Conservation (phyloP, 2,113 vertebrate species). For the Psittacara wagleri region DNA sequence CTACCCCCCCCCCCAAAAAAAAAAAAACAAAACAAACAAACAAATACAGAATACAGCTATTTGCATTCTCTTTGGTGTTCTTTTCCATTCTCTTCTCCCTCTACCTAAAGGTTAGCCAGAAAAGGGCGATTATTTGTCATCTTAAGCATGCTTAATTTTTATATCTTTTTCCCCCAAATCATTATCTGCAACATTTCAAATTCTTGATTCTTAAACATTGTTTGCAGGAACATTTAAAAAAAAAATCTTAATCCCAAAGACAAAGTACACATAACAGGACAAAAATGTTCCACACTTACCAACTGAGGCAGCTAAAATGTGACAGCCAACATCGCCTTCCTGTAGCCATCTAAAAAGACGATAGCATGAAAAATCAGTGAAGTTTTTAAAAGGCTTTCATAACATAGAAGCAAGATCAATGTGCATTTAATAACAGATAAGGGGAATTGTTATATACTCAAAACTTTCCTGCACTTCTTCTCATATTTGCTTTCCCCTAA, state of each 20-base stretch:
- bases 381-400: not conserved
- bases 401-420: not conserved
- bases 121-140: not conserved
- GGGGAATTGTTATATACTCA: not conserved
- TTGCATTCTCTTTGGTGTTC: not conserved
- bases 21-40: too few species aligned
- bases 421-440: not conserved
- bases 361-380: not conserved
- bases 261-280: not conserved
- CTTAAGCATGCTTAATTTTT: not conserved
- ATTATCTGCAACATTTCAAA: fast-evolving
- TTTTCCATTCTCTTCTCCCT: not conserved
- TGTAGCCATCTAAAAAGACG: not conserved
- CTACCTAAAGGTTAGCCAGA: not conserved
- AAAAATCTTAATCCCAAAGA: not conserved
- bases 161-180: not conserved
- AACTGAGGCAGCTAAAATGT: not conserved
- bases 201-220: not conserved
- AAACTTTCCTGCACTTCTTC: not conserved
- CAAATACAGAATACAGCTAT: not conserved
- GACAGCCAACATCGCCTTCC: not conserved
- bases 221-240: not conserved
- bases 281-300: not conserved
- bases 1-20: too few species aligned
- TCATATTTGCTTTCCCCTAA: not conserved